Conservation (phyloP, 2,888 invertebrate species). For the Drosophila paranaensis region DNA sequence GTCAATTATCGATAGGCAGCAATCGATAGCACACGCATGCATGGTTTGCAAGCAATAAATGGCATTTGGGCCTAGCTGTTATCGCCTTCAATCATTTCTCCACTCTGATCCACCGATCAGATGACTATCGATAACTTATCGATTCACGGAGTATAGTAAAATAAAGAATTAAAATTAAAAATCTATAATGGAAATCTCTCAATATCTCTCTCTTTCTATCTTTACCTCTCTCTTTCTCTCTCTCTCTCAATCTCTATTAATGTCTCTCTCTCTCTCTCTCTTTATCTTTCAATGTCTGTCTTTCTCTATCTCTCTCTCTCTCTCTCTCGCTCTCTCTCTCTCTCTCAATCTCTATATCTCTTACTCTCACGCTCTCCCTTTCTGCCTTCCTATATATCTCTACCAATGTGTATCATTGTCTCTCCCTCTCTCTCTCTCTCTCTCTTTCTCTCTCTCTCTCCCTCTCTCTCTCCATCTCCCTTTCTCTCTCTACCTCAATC, state of each 20-base stretch:
- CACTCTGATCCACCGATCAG: not conserved
- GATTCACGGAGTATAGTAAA: not conserved
- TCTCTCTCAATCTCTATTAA: too few species aligned
- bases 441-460: not conserved
- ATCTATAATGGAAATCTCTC: too few species aligned
- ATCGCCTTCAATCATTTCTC: not conserved
- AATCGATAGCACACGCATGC: not conserved
- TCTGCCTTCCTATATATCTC: too few species aligned
- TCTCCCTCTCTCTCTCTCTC: not conserved
- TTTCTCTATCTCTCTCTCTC: not conserved
- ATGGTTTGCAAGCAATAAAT: not conserved
- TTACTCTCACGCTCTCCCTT: too few species aligned
- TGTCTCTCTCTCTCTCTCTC: not conserved
- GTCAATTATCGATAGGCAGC: not conserved
- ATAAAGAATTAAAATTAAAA: not conserved
- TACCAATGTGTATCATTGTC: too few species aligned
- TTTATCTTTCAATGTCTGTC: not conserved
- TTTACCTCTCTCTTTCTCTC: not conserved
- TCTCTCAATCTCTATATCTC: not conserved
- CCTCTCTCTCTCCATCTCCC: not conserved
- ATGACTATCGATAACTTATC: constrained; percentile 6
- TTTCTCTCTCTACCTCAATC: not conserved
- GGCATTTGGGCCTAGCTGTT: not conserved
- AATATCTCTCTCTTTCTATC: not conserved
- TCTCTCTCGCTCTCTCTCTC: too few species aligned